Conservation (phyloP, 2,797 vertebrate species). For the Cheirogaleus major region DNA sequence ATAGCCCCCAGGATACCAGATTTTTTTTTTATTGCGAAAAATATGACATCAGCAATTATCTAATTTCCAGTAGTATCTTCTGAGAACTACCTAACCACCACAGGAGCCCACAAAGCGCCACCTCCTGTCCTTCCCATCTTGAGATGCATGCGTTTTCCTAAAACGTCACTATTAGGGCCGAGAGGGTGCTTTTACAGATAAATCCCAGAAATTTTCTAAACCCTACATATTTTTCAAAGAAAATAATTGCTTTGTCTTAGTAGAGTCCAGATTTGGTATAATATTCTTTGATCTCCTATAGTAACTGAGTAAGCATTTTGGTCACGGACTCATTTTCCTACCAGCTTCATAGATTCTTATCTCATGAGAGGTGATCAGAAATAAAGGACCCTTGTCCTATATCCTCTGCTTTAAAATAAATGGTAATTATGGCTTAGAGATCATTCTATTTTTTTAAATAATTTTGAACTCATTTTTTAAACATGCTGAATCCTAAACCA, state of each 20-base stretch:
- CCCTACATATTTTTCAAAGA: slow-evolving; percentile 68
- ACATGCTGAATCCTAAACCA: background rate
- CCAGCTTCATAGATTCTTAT: slow-evolving; percentile 67
- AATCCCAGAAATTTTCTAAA: slow-evolving; percentile 73
- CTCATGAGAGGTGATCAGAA: slow-evolving; percentile 63
- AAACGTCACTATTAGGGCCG: slow-evolving; percentile 50
- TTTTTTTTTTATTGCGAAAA: slow-evolving; percentile 73
- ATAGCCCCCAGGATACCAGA: slow-evolving; percentile 77
- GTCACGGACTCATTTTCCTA: slow-evolving; percentile 58
- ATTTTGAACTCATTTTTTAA: background rate
- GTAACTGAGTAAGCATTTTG: slow-evolving; percentile 52
- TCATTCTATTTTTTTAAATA: slow-evolving; percentile 4
- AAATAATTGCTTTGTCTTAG: slow-evolving; percentile 21
- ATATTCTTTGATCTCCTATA: slow-evolving; percentile 39
- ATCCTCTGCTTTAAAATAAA: slow-evolving; percentile 46
- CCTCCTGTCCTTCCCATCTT: slow-evolving; percentile 70
- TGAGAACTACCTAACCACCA: slow-evolving; percentile 87
- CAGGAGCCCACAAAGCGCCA: slow-evolving; percentile 81
- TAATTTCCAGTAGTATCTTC: slow-evolving; percentile 86
- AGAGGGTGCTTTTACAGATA: slow-evolving; percentile 63
- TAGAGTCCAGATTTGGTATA: slow-evolving; percentile 40
- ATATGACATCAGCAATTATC: slow-evolving; percentile 86
- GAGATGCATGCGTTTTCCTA: slow-evolving; percentile 68
- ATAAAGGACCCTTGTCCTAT: background rate
- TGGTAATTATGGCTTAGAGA: background rate